Evolutionary conservation across 1,140 invertebrate species (phyloP).

Genomic region (Drosophila nigrodunni): DNA sequence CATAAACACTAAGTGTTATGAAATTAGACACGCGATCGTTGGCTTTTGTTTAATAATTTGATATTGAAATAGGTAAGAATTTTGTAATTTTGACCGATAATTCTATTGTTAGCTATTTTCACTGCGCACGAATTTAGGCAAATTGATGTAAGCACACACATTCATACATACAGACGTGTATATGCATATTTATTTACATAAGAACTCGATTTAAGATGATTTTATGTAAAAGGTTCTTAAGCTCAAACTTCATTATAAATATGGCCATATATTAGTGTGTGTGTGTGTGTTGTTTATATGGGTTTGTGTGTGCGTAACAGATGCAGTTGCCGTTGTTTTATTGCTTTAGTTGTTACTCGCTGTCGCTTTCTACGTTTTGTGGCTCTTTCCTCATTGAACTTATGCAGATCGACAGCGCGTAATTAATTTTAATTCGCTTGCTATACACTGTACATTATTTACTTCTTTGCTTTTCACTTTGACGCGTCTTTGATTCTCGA

Average conservation of each 20-base stretch:
- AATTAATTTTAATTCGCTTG: constrained; percentile 68
- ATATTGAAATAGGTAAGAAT: constrained; percentile 26
- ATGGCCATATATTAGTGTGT: not conserved
- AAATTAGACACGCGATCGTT: constrained; percentile 37
- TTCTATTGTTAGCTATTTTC: constrained; percentile 38
- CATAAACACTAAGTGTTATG: constrained; percentile 22
- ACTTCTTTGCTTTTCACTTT: constrained; percentile 57
- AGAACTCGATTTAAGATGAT: not conserved
- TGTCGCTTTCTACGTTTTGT: constrained; percentile 40
- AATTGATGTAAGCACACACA: not conserved
- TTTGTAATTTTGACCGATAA: constrained; percentile 34
- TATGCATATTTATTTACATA: not conserved
- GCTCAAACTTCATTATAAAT: constrained; percentile 2
- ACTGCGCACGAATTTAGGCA: constrained; percentile 10
- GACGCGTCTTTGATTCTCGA: constrained; percentile 24
- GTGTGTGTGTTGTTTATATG: not conserved
- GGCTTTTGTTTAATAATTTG: constrained; percentile 27
- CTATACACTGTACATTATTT: constrained; percentile 65
- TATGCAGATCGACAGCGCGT: constrained; percentile 75
- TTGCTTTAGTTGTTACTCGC: constrained; percentile 28
- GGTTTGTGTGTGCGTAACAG: constrained; percentile 5
- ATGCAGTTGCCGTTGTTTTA: constrained; percentile 35
- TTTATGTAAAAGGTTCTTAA: not conserved
- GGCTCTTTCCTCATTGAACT: constrained; percentile 69
- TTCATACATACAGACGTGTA: not conserved